Base-by-base conservation (phyloP, 2,113 vertebrate species). In the Setophaga kirtlandii region DNA sequence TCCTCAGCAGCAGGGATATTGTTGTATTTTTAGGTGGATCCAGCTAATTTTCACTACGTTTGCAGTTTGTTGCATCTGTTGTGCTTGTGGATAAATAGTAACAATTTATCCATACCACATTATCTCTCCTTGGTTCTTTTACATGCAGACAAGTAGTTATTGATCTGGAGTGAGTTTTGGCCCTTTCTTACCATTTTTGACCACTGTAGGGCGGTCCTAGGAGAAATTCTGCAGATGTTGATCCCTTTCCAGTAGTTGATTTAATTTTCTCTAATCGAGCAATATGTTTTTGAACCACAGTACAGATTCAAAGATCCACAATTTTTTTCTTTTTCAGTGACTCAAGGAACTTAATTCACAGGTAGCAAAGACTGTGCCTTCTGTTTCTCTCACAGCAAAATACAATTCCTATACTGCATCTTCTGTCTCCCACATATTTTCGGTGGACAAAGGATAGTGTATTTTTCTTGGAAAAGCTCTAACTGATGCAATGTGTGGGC, bases 401-500 rank as follows among this genome's bases (percentile, higher is more conserved):
- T 33, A 27, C 15, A 8, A 83, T 18, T 39, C 25, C 17, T 35
- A 13, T 12, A 12, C 28, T 77, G 11, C 23, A 52, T 63, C 16
- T 47, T 74, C 33, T 47, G 13, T n/a, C n/a, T 87, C 33, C 25
- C 18, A 60, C 2, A 0, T 15, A 1, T 31, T n/a, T 90, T 82
- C 44, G 1, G 2, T 28, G 22, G 27, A 15, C 60, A 73, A 68
- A 25, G 0, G 5, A 64, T 4, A 56, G 42, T 21, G 31, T 17
- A 60, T 79, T 87, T 91, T 71, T 18, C 44, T 71, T 59, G 27
- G 11, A 39, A 89, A 89, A 81, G 18, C 18, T 62, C n/a, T 47
- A 47, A 25, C 3, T 37, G 39, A n/a, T 56, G 13, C 5, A 52
- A 30, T 2, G 0, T 12, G 13, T 6, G 6, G 13, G 5, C 4